Conservation (phyloP, 1,140 invertebrate genomes). For the Amphibalanus amphitrite region DNA sequence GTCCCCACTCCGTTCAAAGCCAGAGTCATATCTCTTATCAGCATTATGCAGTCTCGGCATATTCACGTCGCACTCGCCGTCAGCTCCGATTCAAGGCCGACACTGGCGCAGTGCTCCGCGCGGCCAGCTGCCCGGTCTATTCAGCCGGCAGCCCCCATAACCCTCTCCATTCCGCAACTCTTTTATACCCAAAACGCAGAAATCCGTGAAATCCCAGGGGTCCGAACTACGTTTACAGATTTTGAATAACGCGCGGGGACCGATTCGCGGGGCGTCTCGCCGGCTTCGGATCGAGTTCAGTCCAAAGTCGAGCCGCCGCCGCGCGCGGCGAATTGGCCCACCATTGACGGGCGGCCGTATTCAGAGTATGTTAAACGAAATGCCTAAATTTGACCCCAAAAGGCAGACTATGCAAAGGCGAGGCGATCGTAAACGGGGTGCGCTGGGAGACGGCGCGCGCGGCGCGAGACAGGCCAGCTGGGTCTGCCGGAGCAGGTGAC, state of each 20-base stretch:
- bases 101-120: not conserved
- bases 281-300: not conserved
- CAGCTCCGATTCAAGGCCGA: not conserved
- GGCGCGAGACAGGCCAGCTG: no score
- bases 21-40: no score
- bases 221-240: not conserved
- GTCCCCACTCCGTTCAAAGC: no score
- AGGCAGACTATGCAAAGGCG: not conserved
- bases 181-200: constrained; percentile 1
- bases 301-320: not conserved
- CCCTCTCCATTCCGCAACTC: not conserved
- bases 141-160: not conserved
- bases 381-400: constrained; percentile 1
- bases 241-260: not conserved
- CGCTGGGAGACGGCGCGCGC: no score
- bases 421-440: not conserved
- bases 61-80: not conserved
- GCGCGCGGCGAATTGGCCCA: not conserved
- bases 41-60: not conserved
- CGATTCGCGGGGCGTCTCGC: not conserved
- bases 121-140: not conserved
- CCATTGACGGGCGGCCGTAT: not conserved
- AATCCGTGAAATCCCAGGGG: not conserved
- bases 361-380: not conserved
- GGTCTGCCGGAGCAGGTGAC: no score